Evolutionary conservation across 2,797 vertebrate genomes (phyloP).

Genomic region (Lithobates pipiens): DNA sequence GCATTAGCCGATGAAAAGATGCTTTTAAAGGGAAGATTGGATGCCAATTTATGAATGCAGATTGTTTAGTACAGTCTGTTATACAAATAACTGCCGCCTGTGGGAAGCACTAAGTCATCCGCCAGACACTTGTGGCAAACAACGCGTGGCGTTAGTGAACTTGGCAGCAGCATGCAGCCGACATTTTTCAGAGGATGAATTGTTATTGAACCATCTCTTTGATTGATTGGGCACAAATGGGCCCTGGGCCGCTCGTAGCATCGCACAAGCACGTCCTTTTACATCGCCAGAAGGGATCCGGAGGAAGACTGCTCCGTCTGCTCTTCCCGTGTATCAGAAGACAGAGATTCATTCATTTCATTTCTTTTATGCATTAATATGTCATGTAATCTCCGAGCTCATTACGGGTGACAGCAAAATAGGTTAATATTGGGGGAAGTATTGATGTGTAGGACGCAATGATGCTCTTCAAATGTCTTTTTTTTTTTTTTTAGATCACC

Average conservation of each 20-base stretch:
- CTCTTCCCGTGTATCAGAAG: neutral
- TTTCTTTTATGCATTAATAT: conserved; percentile 27
- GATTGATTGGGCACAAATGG: conserved; percentile 47
- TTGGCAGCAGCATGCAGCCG: conserved; percentile 45
- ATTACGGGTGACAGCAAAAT: conserved; percentile 1
- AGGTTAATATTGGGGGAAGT: neutral
- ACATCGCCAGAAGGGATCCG: neutral
- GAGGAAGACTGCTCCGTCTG: conserved; percentile 16
- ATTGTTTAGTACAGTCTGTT: conserved; percentile 50
- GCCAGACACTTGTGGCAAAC: conserved; percentile 51
- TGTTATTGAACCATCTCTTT: conserved; percentile 57
- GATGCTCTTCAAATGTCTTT: too few species aligned
- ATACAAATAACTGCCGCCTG: conserved; percentile 39
- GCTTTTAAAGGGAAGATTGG: conserved; percentile 27
- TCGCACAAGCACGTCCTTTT: conserved; percentile 20
- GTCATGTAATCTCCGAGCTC: neutral
- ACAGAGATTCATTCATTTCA: conserved; percentile 9
- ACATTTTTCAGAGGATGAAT: conserved; percentile 55
- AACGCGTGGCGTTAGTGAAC: conserved; percentile 40
- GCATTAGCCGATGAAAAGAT: conserved; percentile 35
- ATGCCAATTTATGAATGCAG: conserved; percentile 40
- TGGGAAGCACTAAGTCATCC: conserved; percentile 46
- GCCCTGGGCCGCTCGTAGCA: conserved; percentile 19
- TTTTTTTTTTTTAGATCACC: too few species aligned
- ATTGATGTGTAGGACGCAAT: neutral